Conservation (phyloP, 2,888 invertebrate species). For the Choreutis nemorana region DNA sequence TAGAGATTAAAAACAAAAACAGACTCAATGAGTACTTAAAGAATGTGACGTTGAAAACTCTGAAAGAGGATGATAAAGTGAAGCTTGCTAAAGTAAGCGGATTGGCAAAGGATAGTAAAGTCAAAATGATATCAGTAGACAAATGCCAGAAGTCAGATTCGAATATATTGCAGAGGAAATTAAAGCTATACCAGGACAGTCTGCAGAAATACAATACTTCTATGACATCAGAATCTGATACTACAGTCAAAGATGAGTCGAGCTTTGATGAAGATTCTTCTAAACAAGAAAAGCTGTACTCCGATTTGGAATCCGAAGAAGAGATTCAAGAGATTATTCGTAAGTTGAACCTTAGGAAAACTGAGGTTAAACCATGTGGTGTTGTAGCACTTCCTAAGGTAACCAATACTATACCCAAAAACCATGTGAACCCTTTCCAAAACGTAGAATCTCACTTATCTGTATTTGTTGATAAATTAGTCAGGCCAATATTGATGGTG, state of each 20-base stretch:
- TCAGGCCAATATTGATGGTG: conserved; percentile 43
- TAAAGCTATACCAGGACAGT: conserved; percentile 12
- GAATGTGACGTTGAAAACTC: conserved; percentile 7
- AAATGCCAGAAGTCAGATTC: conserved; percentile 2
- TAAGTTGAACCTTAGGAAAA: no score
- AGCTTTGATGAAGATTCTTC: conserved; percentile 12
- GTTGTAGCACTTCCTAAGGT: no score
- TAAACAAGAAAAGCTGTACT: no score
- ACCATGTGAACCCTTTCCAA: conserved; percentile 41
- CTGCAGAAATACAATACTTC: conserved; percentile 10
- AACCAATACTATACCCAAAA: no score
- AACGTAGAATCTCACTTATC: conserved; percentile 38
- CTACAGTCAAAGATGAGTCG: conserved; percentile 18
- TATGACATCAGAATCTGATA: conserved; percentile 15
- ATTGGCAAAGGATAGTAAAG: no score
- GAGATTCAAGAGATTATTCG: conserved; percentile 8
- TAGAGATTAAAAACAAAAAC: no score
- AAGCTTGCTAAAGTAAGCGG: conserved; percentile 7
- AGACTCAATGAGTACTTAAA: no score
- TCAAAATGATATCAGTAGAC: no score
- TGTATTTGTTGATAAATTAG: conserved; percentile 47
- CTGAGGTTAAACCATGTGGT: no score
- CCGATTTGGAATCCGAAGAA: conserved; percentile 11
- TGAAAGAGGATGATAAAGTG: conserved; percentile 7
- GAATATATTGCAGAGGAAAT: conserved; percentile 14